Evolutionary conservation across 2,888 invertebrate species (phyloP), one percentile per base, ranked within the genome.

Genomic region (Agrochola macilenta): DNA sequence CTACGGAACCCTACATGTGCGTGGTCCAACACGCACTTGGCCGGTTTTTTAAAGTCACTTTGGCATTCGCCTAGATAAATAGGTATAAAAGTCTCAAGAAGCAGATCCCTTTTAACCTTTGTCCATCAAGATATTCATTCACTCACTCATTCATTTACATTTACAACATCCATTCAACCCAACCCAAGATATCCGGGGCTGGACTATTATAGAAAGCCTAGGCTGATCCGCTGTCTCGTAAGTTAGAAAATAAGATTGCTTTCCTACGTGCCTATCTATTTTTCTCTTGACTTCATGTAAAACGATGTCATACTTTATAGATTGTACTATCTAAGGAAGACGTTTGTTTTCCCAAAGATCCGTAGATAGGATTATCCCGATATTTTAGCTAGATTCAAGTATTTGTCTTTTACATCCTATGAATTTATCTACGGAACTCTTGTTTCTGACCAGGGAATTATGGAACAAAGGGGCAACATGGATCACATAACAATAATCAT

Each of bases 341-440:
- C 43, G 63, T 68, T 68, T 20, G 23, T 64, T 30, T 57, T 26
- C 23, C 20, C 5, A 49, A 69, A 78, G 54, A 61, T 57, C 7
- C 20, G 14, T 39, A 39, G 69, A 74, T 74, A 74, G 39, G 26
- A 14, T 30, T 12, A 23, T 14, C 20, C 54, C 23, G 23, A 71
- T 74, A 81, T 81, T 58, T 77, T 43, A 77, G 9, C 0, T 35
- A 54, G 20, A 20, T 35, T 35, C 35, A 60, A 68, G 68, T 69
- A 68, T 81, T 76, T 74, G n/a, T 77, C 30, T 81, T 68, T 58
- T 46, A 49, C 23, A 69, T 57, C 23, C 14, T 43, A n/a, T n/a
- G 46, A 61, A 49, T 65, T 35, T 81, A 58, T 68, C 8, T 11
- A 69, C 9, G 17, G n/a, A 12, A 23, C 12, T 69, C 4, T 61